Percentiles rank a stretch among this genome's conserved stretches.
Evolutionary conservation across 35 echinoderm and acorn worm genomes (phyloP).

Genomic region (Eucidaris tribuloides): DNA sequence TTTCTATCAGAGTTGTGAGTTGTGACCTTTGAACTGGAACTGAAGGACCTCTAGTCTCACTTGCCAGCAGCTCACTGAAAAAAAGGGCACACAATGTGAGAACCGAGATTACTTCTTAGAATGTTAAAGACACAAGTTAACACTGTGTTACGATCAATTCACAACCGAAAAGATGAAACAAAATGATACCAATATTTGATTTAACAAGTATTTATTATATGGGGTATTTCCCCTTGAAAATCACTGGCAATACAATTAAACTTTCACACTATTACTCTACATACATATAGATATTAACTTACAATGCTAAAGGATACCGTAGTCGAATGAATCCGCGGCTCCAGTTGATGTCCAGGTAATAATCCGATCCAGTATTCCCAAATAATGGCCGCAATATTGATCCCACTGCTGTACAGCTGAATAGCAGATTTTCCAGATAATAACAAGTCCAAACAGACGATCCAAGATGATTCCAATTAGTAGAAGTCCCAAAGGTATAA

Average conservation of each 20-base stretch:
- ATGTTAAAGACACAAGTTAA: background rate
- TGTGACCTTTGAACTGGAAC: slow-evolving; percentile 81
- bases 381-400: too few relatives aligned
- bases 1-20: slow-evolving; percentile 78
- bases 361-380: too few relatives aligned
- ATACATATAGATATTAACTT: too few relatives aligned
- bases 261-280: too few relatives aligned
- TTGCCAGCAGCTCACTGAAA: slow-evolving; percentile 58
- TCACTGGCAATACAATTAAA: background rate
- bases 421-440: too few relatives aligned
- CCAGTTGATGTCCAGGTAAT: too few relatives aligned
- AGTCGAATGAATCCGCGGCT: too few relatives aligned
- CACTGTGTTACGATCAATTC: background rate
- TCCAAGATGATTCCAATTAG: too few relatives aligned
- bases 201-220: background rate
- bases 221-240: background rate
- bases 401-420: too few relatives aligned
- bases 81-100: background rate
- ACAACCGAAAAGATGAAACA: background rate
- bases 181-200: background rate
- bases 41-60: slow-evolving; percentile 50
- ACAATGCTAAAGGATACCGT: too few relatives aligned
- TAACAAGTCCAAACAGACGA: too few relatives aligned
- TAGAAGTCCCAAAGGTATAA: too few relatives aligned
- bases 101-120: background rate